phyloP scores from a whole-genome alignment of 2,888 invertebrate species.

The Philereme transversata region DNA sequence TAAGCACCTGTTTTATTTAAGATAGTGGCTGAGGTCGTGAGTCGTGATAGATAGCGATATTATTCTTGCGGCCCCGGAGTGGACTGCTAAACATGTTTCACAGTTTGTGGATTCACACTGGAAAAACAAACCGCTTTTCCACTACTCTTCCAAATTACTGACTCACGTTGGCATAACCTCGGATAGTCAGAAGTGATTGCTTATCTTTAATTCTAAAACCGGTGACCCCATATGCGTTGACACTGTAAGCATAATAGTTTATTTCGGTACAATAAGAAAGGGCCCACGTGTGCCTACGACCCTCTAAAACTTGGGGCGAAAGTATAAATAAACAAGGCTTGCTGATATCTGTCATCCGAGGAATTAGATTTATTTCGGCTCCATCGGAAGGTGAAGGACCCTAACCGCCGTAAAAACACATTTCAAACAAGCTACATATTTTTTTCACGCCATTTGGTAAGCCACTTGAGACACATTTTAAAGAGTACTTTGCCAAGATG shows the following conservation, averaged over 20 bases:
- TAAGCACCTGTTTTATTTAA: conserved; percentile 47
- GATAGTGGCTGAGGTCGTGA: conserved; percentile 34
- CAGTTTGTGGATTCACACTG: conserved; percentile 4
- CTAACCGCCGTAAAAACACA: conserved; percentile 58
- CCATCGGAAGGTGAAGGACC: conserved; percentile 77
- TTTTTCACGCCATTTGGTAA: conserved; percentile 47
- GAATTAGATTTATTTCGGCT: conserved; percentile 82
- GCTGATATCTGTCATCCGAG: conserved; percentile 82
- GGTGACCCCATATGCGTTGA: conserved; percentile 57
- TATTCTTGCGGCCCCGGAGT: conserved; percentile 16
- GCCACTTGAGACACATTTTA: conserved; percentile 37
- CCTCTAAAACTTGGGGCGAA: conserved; percentile 69
- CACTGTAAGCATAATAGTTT: conserved; percentile 71
- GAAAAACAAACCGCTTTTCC: background rate
- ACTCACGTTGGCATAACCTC: background rate
- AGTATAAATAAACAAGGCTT: conserved; percentile 83
- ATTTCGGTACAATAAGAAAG: conserved; percentile 71
- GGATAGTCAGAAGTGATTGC: conserved; percentile 6
- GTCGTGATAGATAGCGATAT: conserved; percentile 28
- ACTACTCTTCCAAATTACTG: background rate
- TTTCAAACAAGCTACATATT: conserved; percentile 34
- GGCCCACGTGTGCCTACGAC: conserved; percentile 68
- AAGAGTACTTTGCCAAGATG: conserved; percentile 34
- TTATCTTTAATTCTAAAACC: conserved; percentile 35
- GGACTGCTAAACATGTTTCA: conserved; percentile 1